Conservation (phyloP, 2,888 invertebrate species). For the Ormyrus thymus region DNA sequence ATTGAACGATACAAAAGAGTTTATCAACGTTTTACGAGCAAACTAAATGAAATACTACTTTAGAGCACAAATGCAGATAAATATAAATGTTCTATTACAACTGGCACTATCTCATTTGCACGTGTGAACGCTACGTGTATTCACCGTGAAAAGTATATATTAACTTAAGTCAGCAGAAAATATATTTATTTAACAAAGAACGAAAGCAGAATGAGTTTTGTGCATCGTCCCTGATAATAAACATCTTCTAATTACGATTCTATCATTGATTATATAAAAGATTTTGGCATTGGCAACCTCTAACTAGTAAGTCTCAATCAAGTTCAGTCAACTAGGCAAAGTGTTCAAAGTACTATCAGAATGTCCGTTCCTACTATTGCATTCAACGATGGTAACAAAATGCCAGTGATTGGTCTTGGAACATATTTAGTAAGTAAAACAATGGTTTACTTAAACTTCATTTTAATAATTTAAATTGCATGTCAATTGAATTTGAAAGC, state of each 20-base stretch:
- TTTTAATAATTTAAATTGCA: neutral
- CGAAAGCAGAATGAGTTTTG: no score
- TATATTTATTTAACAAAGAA: no score
- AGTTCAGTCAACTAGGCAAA: neutral
- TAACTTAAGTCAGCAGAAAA: no score
- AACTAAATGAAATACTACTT: no score
- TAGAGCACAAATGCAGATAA: no score
- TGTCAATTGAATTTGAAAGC: slow-evolving; percentile 6
- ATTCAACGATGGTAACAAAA: slow-evolving; percentile 70
- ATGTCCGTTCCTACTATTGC: slow-evolving; percentile 46
- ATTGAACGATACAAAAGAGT: no score
- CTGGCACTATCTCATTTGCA: no score
- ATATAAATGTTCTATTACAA: no score
- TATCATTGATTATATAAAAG: slow-evolving; percentile 42
- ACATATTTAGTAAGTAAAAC: slow-evolving; percentile 70
- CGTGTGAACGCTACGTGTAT: no score
- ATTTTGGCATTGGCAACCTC: slow-evolving; percentile 37
- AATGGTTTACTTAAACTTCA: neutral
- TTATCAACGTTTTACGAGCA: no score
- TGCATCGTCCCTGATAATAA: neutral
- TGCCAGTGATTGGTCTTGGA: slow-evolving; percentile 73
- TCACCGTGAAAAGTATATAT: no score
- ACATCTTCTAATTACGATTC: neutral
- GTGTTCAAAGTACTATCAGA: neutral
- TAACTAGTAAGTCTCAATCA: neutral